A percentile compares a stretch with the other conserved stretches of the same genome.
These are phyloP conservation scores for Crossoptilon crossoptilon DNA, from an alignment of 2,797 vertebrate genomes.

Conservation along the genomic window DNA sequence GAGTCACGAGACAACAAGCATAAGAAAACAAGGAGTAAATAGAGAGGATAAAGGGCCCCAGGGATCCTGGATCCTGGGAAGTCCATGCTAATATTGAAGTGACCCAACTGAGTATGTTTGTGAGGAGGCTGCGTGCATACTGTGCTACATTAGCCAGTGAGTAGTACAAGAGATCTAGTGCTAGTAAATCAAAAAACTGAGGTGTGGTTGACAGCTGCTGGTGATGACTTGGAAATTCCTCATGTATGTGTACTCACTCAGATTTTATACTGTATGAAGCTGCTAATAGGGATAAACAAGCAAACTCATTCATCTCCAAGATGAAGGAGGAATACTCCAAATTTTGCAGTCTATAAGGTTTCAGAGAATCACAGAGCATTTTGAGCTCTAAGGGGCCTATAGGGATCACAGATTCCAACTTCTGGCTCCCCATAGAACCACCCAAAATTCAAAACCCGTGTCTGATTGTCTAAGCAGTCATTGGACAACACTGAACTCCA, in stretches of 20 bases:
- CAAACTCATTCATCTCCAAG: background rate
- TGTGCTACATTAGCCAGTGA: background rate
- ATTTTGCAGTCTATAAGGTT: background rate
- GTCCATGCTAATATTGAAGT: background rate
- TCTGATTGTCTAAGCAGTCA: no score
- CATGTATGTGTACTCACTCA: background rate
- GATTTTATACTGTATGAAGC: background rate
- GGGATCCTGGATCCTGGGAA: background rate
- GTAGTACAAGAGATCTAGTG: background rate
- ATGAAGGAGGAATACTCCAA: background rate
- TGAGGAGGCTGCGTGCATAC: background rate
- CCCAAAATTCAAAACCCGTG: no score
- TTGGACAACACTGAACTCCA: no score
- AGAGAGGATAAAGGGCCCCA: background rate
- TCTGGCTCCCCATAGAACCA: no score
- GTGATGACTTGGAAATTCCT: background rate
- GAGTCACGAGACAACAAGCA: background rate
- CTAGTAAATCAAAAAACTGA: background rate
- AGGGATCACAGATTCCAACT: no score
- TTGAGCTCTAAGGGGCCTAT: no score
- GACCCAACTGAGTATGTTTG: accelerated
- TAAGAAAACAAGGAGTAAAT: background rate
- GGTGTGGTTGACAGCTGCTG: background rate
- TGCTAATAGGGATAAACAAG: background rate
- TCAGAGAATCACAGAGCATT: no score